Evolutionary conservation across 2,888 invertebrate genomes (phyloP), one percentile per base, ranked within the genome.

Genomic region (Hydriomena furcata): DNA sequence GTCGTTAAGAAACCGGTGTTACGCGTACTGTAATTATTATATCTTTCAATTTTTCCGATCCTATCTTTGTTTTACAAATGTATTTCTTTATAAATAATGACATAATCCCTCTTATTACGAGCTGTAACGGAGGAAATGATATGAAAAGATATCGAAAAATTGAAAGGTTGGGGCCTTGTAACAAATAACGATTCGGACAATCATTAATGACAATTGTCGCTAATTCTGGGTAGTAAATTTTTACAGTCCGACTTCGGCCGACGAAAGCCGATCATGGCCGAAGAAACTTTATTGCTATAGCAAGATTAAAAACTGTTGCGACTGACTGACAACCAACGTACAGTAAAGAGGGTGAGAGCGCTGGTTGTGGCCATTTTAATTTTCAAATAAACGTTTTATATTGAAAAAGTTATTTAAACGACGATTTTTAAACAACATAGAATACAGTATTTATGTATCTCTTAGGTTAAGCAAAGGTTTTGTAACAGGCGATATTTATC

Each of bases 161-260:
- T 52, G 52, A 72, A 74, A 77, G 69, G 69, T 71, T 66, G 65
- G 54, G 54, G 53, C 67, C 63, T 68, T 69, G 68, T 65, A 73
- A 70, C 61, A 68, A 66, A 76, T 67, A 65, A 71, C 67, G 68
- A 66, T 34, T 60, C 57, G 56, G 50, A 62, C 66, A 70, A 70
- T 75, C 65, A 62, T 64, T 66, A 69, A 62, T 66, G 64, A 62
- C 71, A 75, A 83, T 76, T 76, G 77, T 77, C 67, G 68, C 71
- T 81, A 85, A 84, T 84, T 73, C 62, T 55, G 69, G 79, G 82
- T 82, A 71, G 82, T 85, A 85, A 85, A 84, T 80, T 73, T 85
- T 84, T 82, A 85, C 79, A 79, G 72, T 76, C 55, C 46, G 46
- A 52, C 48, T 45, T 21, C 21, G 46, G 21, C 35, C 52, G 42